phyloP scores from a whole-genome alignment of 2,888 invertebrate species.

The Drosophila setosimentum region DNA sequence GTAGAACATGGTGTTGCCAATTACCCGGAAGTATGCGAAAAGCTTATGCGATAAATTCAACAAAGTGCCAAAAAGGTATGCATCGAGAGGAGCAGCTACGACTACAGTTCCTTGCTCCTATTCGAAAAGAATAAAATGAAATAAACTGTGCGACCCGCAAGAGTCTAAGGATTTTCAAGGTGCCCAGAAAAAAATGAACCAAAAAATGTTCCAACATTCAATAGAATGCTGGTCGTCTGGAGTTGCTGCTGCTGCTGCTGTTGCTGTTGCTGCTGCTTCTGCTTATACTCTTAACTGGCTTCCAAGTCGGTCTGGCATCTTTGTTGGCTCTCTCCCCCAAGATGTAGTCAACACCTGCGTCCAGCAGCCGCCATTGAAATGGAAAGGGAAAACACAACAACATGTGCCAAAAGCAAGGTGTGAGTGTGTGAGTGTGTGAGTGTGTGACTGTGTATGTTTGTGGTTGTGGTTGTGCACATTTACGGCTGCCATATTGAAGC shows the following conservation, averaged over 20 bases:
- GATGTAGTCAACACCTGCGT: slow-evolving; percentile 82
- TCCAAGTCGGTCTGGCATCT: slow-evolving; percentile 68
- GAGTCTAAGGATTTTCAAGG: slow-evolving; percentile 71
- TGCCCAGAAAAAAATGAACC: slow-evolving; percentile 60
- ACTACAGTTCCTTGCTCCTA: slow-evolving; percentile 8
- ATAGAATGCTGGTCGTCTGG: slow-evolving; percentile 31
- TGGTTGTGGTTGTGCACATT: slow-evolving; percentile 36
- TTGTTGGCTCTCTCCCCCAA: slow-evolving; percentile 58
- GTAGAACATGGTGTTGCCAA: slow-evolving; percentile 79
- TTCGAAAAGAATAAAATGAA: slow-evolving; percentile 46
- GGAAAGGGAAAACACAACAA: slow-evolving; percentile 54
- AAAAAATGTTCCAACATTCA: slow-evolving; percentile 40
- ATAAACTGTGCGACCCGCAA: slow-evolving; percentile 57
- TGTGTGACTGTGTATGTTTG: slow-evolving; percentile 10
- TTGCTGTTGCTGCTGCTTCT: neutral
- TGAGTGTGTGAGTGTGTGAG: slow-evolving; percentile 12
- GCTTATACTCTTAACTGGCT: slow-evolving; percentile 51
- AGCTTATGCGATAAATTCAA: slow-evolving; percentile 82
- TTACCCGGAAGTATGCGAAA: slow-evolving; percentile 82
- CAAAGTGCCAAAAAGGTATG: slow-evolving; percentile 82
- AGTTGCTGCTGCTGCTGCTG: neutral
- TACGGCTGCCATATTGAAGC: slow-evolving; percentile 64
- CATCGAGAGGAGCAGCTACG: slow-evolving; percentile 48
- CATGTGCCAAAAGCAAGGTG: slow-evolving; percentile 21
- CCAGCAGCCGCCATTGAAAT: slow-evolving; percentile 64